phyloP scores from a whole-genome alignment of 1,140 invertebrate species.

The Panagrolaimus sp. region DNA sequence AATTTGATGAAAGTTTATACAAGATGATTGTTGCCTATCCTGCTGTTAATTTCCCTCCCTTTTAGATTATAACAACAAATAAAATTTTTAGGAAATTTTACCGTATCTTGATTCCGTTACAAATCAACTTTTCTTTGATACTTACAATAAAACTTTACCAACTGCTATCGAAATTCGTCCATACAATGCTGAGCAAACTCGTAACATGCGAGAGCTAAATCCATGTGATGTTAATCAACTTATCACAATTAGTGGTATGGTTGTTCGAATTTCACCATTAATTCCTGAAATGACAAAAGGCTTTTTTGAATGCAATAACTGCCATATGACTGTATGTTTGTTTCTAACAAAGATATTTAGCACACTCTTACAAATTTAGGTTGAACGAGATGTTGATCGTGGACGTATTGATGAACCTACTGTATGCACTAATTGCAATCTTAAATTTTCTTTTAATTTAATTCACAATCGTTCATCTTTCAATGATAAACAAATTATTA shows the following conservation, averaged over 20 bases:
- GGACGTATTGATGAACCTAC: conserved; percentile 90
- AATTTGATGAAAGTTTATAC: conserved; percentile 81
- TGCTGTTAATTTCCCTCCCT: conserved; percentile 14
- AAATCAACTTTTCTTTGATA: conserved; percentile 92
- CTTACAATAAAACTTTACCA: conserved; percentile 71
- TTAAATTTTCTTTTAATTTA: conserved; percentile 83
- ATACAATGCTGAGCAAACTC: conserved; percentile 84
- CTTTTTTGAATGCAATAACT: conserved; percentile 90
- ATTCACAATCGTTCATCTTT: conserved; percentile 93
- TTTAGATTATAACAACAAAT: too few relatives aligned
- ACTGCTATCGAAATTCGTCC: conserved; percentile 96
- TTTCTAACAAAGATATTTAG: conserved; percentile 8
- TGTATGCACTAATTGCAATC: conserved; percentile 84
- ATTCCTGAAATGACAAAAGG: conserved; percentile 97
- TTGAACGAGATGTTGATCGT: conserved; percentile 65
- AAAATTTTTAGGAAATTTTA: conserved; percentile 71
- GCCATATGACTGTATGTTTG: conserved; percentile 68
- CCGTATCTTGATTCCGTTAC: conserved; percentile 92
- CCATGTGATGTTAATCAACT: conserved; percentile 98
- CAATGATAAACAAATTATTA: conserved; percentile 94
- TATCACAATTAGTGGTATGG: conserved; percentile 94
- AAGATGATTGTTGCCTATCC: conserved; percentile 87
- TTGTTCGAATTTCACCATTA: conserved; percentile 85
- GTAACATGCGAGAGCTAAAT: conserved; percentile 90
- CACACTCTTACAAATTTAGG: conserved; percentile 22